Evolutionary conservation across 2,113 vertebrate species (phyloP).

Genomic region (Sinocyclocheilus anshuiensis): DNA sequence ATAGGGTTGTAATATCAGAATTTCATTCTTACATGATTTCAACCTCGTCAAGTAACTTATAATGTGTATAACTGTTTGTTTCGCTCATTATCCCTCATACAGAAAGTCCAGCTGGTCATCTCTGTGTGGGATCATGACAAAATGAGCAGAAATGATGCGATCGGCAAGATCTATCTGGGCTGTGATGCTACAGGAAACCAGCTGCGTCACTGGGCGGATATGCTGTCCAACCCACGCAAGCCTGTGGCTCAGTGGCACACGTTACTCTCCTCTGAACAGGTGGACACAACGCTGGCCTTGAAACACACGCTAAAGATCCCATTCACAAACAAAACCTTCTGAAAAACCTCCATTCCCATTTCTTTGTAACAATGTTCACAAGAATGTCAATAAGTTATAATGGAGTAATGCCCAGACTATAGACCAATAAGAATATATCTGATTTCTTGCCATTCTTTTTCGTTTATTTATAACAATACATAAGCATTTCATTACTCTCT

Average conservation of each 20-base stretch:
- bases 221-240: constrained; percentile 89
- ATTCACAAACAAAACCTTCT: constrained; percentile 65
- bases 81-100: neutral
- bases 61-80: neutral
- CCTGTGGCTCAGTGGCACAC: constrained; percentile 93
- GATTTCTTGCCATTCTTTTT: neutral
- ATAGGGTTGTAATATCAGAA: neutral
- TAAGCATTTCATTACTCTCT: neutral
- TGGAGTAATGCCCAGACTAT: too few species aligned
- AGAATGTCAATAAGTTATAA: too few species aligned
- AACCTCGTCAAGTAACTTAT: neutral
- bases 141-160: constrained; percentile 85
- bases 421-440: neutral
- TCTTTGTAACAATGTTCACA: neutral
- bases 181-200: constrained; percentile 84
- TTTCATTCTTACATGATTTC: neutral
- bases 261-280: constrained; percentile 81
- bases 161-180: constrained; percentile 88
- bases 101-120: constrained; percentile 91
- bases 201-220: constrained; percentile 92
- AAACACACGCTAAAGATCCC: constrained; percentile 75
- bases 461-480: neutral
- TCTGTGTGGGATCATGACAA: constrained; percentile 91
- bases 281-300: constrained; percentile 76
- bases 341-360: neutral